phyloP scores from a whole-genome alignment of 2,888 invertebrate genomes.

The Amiota communis region DNA sequence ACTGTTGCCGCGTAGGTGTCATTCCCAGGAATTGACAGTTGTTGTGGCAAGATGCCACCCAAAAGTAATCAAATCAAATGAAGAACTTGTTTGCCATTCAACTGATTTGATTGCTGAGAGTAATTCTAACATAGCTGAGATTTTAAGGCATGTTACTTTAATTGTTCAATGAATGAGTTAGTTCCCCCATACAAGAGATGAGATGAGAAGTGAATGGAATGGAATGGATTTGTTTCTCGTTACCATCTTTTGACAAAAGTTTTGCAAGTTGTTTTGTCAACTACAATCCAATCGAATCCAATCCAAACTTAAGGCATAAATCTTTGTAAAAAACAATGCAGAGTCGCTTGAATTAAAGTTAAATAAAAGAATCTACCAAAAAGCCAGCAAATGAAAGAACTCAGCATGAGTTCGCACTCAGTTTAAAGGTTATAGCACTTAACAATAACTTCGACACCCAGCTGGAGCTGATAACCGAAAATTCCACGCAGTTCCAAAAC shows the following conservation, averaged over 20 bases:
- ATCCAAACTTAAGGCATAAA: not conserved
- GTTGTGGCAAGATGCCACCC: conserved; percentile 51
- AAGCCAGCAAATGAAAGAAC: not conserved
- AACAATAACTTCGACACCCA: conserved; percentile 55
- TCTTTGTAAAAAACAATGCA: not conserved
- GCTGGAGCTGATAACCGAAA: conserved; percentile 33
- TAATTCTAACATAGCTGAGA: too few relatives aligned
- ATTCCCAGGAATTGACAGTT: conserved; percentile 49
- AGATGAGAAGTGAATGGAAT: too few relatives aligned
- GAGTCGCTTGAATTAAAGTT: not conserved
- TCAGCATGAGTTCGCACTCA: conserved; percentile 35
- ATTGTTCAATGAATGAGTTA: not conserved
- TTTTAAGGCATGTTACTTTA: conserved; percentile 9
- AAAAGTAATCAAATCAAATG: conserved; percentile 36
- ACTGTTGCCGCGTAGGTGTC: conserved; percentile 51
- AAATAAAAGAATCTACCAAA: not conserved
- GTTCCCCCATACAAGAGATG: too few relatives aligned
- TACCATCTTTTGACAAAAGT: too few relatives aligned
- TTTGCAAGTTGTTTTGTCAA: too few relatives aligned
- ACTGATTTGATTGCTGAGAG: too few relatives aligned
- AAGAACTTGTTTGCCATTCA: conserved; percentile 14
- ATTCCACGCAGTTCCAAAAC: conserved; percentile 3
- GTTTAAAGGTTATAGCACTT: conserved; percentile 56
- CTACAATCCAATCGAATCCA: not conserved
- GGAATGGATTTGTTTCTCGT: too few relatives aligned